A percentile compares a stretch with the other conserved stretches of the same genome.
Evolutionary conservation across 2,888 invertebrate genomes (phyloP).

Genomic region (Dasypolia templi): DNA sequence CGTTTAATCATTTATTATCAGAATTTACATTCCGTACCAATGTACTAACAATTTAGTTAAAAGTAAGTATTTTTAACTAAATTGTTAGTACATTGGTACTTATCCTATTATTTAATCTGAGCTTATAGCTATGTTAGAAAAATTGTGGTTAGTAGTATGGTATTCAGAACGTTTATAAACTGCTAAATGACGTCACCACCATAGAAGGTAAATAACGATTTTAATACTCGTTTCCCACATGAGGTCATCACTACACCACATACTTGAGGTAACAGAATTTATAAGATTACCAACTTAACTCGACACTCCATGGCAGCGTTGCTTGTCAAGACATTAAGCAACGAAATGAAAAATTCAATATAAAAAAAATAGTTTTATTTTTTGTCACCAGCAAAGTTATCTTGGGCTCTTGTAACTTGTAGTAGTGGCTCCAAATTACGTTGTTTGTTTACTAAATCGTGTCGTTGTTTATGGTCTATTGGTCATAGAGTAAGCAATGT

Average conservation of each 20-base stretch:
- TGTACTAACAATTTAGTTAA: no score
- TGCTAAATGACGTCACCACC: constrained; percentile 52
- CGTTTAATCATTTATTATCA: no score
- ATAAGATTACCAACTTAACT: constrained; percentile 33
- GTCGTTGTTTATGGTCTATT: constrained; percentile 39
- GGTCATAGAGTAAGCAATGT: constrained; percentile 16
- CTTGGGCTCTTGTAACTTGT: background rate
- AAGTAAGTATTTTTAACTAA: no score
- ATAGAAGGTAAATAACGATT: constrained; percentile 50
- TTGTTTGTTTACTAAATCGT: constrained; percentile 49
- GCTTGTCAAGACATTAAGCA: constrained; percentile 22
- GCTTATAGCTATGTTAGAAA: no score
- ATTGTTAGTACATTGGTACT: no score
- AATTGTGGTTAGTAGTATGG: no score
- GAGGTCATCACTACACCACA: constrained; percentile 51
- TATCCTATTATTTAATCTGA: no score
- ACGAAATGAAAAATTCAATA: constrained; percentile 5
- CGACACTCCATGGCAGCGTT: constrained; percentile 29
- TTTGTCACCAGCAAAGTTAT: constrained; percentile 19
- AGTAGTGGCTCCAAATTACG: constrained; percentile 34
- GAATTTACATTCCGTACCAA: no score
- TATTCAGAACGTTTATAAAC: constrained; percentile 7
- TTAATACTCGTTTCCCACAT: constrained; percentile 53
- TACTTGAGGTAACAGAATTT: constrained; percentile 37
- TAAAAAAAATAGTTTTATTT: constrained; percentile 21